phyloP scores from a whole-genome alignment of 2,888 invertebrate genomes.

The Athetis lepigone region DNA sequence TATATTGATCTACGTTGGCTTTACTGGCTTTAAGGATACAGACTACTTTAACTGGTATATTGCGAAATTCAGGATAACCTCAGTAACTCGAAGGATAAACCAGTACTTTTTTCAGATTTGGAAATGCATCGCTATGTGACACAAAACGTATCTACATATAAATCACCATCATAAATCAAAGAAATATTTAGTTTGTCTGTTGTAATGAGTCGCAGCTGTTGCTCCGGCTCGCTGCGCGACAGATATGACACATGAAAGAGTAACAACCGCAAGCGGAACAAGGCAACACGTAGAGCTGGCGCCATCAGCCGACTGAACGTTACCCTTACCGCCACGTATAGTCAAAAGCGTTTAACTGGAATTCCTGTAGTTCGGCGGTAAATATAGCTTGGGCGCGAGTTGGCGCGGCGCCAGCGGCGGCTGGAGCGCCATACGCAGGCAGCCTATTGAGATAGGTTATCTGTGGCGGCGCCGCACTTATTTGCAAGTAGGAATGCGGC shows the following conservation, averaged over 20 bases:
- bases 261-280: slow-evolving; percentile 16
- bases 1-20: too few species aligned
- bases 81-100: background rate
- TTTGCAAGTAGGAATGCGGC: slow-evolving; percentile 42
- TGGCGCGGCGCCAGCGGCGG: slow-evolving; percentile 60
- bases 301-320: slow-evolving; percentile 30
- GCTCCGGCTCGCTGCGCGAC: slow-evolving; percentile 4
- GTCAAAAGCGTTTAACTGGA: slow-evolving; percentile 52
- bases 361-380: slow-evolving; percentile 52
- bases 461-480: slow-evolving; percentile 44
- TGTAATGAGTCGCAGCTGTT: slow-evolving; percentile 19
- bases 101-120: background rate
- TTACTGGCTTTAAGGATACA: background rate
- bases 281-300: slow-evolving; percentile 9
- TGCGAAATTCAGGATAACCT: background rate
- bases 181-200: background rate
- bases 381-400: slow-evolving; percentile 53
- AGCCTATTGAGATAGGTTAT: slow-evolving; percentile 64
- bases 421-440: slow-evolving; percentile 64
- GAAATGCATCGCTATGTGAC: background rate
- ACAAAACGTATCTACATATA: slow-evolving; percentile 1
- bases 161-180: slow-evolving; percentile 22
- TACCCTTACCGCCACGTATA: slow-evolving; percentile 41
- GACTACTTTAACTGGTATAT: slow-evolving; percentile 1
- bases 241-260: slow-evolving; percentile 27